Evolutionary conservation across 2,797 vertebrate species (phyloP), one percentile per base, ranked within the genome.

Genomic region (Coreius guichenoti): DNA sequence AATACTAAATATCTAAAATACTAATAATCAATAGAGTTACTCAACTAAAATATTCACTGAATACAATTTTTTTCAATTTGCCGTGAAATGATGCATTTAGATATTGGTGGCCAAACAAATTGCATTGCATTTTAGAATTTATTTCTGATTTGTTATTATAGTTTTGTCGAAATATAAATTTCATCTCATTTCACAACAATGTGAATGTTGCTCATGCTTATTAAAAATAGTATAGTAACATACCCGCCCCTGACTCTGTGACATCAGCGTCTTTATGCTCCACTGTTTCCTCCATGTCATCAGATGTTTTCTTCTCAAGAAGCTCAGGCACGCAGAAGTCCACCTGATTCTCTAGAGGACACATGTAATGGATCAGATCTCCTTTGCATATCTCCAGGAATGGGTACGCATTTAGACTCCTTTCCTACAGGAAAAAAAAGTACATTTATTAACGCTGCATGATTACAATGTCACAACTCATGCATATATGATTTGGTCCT

Each of bases 321-420:
- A 87, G 79, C 74, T 99, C 98, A 8, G 97, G 98, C 72, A 99
- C 97, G 1, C 97, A 97, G 94, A 99, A 99, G 91, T 98, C 97
- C 1, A 94, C 96, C 93, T 99, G 98, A 36, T 96, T 96, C 26
- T 97, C 97, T 39, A 99, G 94, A 0, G 98, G 98, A 69, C 96
- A 97, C 95, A 99, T 95, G 6, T 98, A 99, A 89, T 97, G 95
- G 92, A 96, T 98, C 92, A 96, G 88, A 81, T 96, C 96, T 29
- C 95, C 92, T 70, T 93, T 93, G 88, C 95, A 98, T 94, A 99
- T 96, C 95, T 99, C 98, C 2, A 99, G 93, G 26, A 92, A 93
- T 2, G 98, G 98, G 88, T 98, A 96, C 5, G 97, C 98, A 45
- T 95, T 95, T 9, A 99, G 95, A 91, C 97, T 97, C 90, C 97